Percentiles rank a stretch among this genome's conserved stretches.
phyloP scores from a whole-genome alignment of 2,888 invertebrate species.

The Vanessa cardui region DNA sequence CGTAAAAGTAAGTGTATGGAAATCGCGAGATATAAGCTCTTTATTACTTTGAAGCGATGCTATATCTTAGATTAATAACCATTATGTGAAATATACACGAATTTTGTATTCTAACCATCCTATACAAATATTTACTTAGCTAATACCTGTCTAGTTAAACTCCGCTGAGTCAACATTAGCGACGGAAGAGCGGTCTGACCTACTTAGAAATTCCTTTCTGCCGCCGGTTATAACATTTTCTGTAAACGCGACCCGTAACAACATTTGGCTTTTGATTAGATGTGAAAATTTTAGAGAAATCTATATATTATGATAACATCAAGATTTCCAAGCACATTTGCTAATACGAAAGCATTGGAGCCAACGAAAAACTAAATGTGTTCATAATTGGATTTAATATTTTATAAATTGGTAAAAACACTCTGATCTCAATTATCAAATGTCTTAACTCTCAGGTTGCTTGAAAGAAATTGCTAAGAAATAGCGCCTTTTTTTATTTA shows the following conservation, averaged over 20 bases:
- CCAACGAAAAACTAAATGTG: too few relatives aligned
- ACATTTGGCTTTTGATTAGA: conserved; percentile 25
- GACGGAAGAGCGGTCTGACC: conserved; percentile 51
- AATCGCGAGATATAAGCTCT: conserved; percentile 25
- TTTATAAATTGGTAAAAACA: too few relatives aligned
- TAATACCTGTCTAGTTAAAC: conserved; percentile 45
- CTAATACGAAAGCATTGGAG: background rate
- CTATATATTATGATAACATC: background rate
- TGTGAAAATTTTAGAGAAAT: conserved; percentile 2
- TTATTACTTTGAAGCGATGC: conserved; percentile 22
- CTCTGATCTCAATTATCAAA: too few relatives aligned
- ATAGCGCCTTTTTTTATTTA: too few relatives aligned
- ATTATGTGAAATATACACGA: conserved; percentile 29
- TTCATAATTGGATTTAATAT: too few relatives aligned
- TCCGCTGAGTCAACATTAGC: conserved; percentile 47
- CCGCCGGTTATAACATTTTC: conserved; percentile 33
- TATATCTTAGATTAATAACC: conserved; percentile 25
- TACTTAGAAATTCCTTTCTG: conserved; percentile 53
- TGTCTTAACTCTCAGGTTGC: too few relatives aligned
- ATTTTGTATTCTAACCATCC: conserved; percentile 32
- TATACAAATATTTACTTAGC: conserved; percentile 47
- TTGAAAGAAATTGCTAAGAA: too few relatives aligned
- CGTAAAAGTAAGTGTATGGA: conserved; percentile 13
- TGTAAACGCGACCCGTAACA: conserved; percentile 30
- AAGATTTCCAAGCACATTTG: background rate